Evolutionary conservation across 2,113 vertebrate species (phyloP), one percentile per base, ranked within the genome.

Genomic region (Onychostruthus taczanowskii): DNA sequence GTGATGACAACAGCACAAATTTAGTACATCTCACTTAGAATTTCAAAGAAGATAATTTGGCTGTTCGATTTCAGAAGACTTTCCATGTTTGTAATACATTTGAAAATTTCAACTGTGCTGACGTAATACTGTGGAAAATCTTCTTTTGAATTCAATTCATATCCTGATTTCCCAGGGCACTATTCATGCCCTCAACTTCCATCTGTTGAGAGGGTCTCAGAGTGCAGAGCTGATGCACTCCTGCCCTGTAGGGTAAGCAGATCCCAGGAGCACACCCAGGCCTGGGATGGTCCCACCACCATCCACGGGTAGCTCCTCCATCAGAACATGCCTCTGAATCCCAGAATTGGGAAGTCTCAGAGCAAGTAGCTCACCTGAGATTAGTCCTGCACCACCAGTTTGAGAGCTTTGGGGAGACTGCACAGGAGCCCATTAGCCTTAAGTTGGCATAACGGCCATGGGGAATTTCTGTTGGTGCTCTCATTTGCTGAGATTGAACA

Each of bases 221-320:
- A 15, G 7, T 10, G 14, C 8, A n/a, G 69, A 67, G 44, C 43
- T 86, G 30, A 26, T 4, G 2, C 19, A 8, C 2, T 5, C 33
- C n/a, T 82, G 66, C 52, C 13, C 33, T 4, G 0, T 23, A 73
- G 33, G 24, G 9, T 46, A 19, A 43, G 44, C n/a, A 68, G 58
- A 21, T 68, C 23, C n/a, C 46, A 35, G 67, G 39, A 82, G 52
- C 41, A 26, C 19, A 6, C 5, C 1, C 5, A 37, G 47, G 16
- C 8, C 41, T 76, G 41, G 28, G 20, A 18, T 37, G 39, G 43
- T 72, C 30, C 52, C 21, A 53, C 21, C 53, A 27, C 49, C 16
- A 10, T 58, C 26, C 31, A 16, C 0, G 0, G 5, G 31, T n/a
- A 53, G 61, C n/a, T 53, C 10, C 19, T 69, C 16, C 35, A 16